phyloP scores from a whole-genome alignment of 2,113 vertebrate species.

The Castor canadensis region DNA sequence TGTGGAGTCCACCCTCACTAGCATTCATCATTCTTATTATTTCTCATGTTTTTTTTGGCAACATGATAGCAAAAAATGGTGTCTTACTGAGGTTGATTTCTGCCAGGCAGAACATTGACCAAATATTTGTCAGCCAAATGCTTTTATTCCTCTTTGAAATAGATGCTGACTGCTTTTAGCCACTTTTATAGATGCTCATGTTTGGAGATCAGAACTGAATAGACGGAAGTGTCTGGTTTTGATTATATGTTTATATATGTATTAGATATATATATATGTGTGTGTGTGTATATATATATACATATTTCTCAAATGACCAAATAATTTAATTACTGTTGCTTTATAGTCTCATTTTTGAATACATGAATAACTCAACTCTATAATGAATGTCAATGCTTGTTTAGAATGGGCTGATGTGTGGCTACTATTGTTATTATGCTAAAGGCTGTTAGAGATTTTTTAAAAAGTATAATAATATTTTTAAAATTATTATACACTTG shows the following conservation, averaged over 20 bases:
- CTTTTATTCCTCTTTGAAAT: slow-evolving; percentile 22
- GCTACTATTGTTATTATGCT: not conserved
- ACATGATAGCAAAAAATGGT: not conserved
- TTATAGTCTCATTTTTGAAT: no score
- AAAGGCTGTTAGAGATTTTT: not conserved
- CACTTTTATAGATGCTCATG: not conserved
- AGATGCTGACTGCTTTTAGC: not conserved
- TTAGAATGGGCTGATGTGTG: not conserved
- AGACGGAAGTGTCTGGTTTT: not conserved
- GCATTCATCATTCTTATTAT: not conserved
- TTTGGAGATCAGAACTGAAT: not conserved
- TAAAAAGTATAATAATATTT: not conserved
- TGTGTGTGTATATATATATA: not conserved
- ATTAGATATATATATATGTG: not conserved
- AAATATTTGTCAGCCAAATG: not conserved
- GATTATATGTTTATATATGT: not conserved
- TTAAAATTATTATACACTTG: not conserved
- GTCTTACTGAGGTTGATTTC: not conserved
- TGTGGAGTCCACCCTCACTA: not conserved
- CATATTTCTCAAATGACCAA: not conserved
- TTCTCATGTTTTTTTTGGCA: not conserved
- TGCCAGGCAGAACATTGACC: not conserved
- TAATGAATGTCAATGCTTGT: not conserved
- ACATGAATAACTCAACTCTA: not conserved
- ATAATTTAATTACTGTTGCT: not conserved